Conservation (phyloP, 2,888 invertebrate genomes). For the Drosophila demipolita region DNA sequence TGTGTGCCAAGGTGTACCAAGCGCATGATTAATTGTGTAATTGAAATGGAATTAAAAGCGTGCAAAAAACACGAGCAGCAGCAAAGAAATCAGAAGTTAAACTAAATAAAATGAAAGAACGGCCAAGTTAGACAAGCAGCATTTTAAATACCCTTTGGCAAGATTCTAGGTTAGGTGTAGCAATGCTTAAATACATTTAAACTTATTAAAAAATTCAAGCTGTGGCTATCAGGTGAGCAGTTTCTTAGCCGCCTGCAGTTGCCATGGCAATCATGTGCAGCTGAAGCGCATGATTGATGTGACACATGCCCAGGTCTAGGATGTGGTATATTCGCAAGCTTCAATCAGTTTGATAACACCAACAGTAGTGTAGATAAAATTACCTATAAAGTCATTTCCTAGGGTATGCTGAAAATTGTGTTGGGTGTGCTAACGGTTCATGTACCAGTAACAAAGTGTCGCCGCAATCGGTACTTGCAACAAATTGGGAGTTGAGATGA, state of each 20-base stretch:
- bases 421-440: too few species aligned
- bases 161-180: too few species aligned
- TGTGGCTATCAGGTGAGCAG: conserved; percentile 99
- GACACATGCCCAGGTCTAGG: conserved; percentile 94
- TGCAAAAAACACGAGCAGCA: conserved; percentile 44
- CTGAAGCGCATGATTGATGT: conserved; percentile 96
- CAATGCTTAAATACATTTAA: too few species aligned
- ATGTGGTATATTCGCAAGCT: conserved; percentile 87
- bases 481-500: too few species aligned
- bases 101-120: not conserved
- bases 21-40: conserved; percentile 79
- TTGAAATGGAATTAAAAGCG: conserved; percentile 76
- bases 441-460: too few species aligned
- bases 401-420: too few species aligned
- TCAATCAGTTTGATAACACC: conserved; percentile 99
- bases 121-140: not conserved
- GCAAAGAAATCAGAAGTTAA: conserved; percentile 25
- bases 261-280: conserved; percentile 98
- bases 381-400: too few species aligned
- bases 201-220: conserved; percentile 90
- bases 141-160: not conserved
- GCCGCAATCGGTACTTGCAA: too few species aligned
- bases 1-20: conserved; percentile 72
- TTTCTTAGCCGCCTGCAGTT: conserved; percentile 97
- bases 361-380: conserved; percentile 87